A percentile compares a stretch with the other conserved stretches of the same genome.
phyloP scores from a whole-genome alignment of 2,888 invertebrate species.

The Tiliacea aurago region DNA sequence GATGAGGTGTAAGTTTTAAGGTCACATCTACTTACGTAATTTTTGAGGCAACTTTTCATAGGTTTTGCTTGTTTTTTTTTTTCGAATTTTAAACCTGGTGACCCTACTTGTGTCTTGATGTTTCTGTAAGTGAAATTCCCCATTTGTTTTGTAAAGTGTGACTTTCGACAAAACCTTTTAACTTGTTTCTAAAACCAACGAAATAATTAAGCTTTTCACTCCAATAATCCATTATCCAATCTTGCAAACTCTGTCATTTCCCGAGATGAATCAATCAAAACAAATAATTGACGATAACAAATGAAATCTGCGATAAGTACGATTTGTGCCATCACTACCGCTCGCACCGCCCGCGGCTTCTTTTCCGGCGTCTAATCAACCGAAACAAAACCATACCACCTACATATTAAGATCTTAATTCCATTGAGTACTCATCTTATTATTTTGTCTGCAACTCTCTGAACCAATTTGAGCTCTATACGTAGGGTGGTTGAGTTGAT shows the following conservation, averaged over 20 bases:
- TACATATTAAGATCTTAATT: conserved; percentile 74
- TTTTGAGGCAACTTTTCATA: too few relatives aligned
- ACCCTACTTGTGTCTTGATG: neutral
- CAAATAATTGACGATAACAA: conserved; percentile 52
- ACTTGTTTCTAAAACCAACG: neutral
- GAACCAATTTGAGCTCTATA: conserved; percentile 54
- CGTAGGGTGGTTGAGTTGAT: conserved; percentile 43
- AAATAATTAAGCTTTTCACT: conserved; percentile 14
- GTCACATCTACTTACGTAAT: too few relatives aligned
- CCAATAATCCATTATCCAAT: conserved; percentile 35
- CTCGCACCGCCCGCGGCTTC: conserved; percentile 70
- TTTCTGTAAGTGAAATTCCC: neutral
- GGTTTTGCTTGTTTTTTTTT: neutral
- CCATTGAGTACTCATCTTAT: conserved; percentile 65
- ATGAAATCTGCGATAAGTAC: conserved; percentile 50
- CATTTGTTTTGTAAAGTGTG: neutral
- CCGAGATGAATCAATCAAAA: conserved; percentile 58
- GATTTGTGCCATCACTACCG: conserved; percentile 75
- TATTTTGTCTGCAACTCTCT: conserved; percentile 59
- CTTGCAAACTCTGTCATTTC: conserved; percentile 37
- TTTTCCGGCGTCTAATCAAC: conserved; percentile 59
- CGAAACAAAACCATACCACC: conserved; percentile 70
- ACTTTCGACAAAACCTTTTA: too few relatives aligned
- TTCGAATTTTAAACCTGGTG: neutral
- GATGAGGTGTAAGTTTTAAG: neutral